These are phyloP conservation scores for Tichodroma muraria DNA, from an alignment of 2,113 vertebrate species.

Conservation along the genomic window DNA sequence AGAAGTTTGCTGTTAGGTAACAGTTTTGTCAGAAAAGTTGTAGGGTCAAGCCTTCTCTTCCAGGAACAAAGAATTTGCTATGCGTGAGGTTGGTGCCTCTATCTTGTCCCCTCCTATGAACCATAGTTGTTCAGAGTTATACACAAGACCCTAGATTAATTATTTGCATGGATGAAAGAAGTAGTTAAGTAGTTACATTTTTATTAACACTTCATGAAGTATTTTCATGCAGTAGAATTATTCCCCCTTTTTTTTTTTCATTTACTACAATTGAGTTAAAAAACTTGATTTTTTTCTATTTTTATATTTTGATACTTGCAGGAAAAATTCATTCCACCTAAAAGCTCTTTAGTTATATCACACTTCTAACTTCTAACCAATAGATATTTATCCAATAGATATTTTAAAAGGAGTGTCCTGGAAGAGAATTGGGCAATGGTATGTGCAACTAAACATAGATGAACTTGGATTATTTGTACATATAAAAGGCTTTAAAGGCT, in stretches of 20 bases:
- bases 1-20: neutral
- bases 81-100: neutral
- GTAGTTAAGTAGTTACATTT: neutral
- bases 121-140: neutral
- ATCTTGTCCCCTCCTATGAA: neutral
- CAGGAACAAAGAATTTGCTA: neutral
- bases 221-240: neutral
- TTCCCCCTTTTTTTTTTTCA: neutral
- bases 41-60: neutral
- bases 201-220: neutral
- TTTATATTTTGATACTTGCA: neutral
- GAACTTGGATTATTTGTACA: neutral
- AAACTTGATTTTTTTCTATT: neutral
- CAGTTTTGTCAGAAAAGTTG: neutral
- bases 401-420: neutral
- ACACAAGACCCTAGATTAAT: neutral
- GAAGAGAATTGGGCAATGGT: neutral
- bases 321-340: neutral
- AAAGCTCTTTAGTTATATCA: neutral
- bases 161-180: no score
- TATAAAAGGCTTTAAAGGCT: neutral
- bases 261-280: neutral
- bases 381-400: neutral
- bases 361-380: neutral
- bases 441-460: neutral